Percentiles rank a stretch among this genome's conserved stretches.
Evolutionary conservation across 2,797 vertebrate genomes (phyloP).

Genomic region (Saguinus oedipus): DNA sequence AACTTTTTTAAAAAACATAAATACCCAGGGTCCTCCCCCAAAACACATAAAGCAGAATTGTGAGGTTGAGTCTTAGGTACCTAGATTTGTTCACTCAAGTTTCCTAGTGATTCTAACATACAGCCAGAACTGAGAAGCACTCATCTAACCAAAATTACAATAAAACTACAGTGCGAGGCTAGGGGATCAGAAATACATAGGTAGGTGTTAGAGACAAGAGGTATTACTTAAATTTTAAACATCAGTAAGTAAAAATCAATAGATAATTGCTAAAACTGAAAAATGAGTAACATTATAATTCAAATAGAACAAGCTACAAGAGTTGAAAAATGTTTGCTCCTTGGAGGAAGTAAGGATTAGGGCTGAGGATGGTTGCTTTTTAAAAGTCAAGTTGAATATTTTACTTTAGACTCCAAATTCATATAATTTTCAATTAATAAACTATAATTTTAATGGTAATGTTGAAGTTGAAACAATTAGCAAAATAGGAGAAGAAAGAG

Average conservation of each 20-base stretch:
- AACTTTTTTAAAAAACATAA: neutral
- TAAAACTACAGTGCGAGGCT: neutral
- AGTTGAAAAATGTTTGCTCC: neutral
- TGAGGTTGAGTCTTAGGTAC: neutral
- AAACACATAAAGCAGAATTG: neutral
- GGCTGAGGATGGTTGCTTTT: neutral
- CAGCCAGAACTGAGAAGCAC: neutral
- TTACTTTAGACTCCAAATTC: neutral
- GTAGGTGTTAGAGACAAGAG: neutral
- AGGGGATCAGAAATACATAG: neutral
- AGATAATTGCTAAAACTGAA: neutral
- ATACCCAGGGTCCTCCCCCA: neutral
- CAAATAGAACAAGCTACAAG: neutral
- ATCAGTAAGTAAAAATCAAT: neutral
- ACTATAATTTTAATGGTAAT: neutral
- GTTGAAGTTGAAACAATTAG: neutral
- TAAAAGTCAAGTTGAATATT: neutral
- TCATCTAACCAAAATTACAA: neutral
- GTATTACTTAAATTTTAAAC: neutral
- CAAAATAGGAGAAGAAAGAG: neutral
- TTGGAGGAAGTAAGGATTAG: neutral
- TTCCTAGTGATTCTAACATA: neutral
- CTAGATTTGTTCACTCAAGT: neutral
- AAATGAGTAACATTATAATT: slow-evolving; percentile 15
- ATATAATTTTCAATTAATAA: neutral